A percentile compares a stretch with the other conserved stretches of the same genome.
These are phyloP conservation scores for Trachelus troglodyta DNA, from an alignment of 2,888 invertebrate species.

Conservation along the genomic window DNA sequence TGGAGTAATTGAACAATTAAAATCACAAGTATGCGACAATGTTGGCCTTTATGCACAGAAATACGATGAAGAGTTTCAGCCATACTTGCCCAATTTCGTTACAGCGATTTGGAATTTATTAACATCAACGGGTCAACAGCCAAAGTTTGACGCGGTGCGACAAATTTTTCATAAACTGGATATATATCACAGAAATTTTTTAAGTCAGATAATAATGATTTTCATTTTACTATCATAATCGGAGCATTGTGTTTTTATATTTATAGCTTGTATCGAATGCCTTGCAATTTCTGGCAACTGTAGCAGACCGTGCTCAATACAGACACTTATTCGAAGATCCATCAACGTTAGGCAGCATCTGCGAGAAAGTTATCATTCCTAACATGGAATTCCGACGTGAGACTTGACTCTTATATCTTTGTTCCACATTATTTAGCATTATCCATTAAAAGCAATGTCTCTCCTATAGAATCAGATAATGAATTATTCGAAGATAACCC, in stretches of 20 bases:
- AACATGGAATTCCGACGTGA: conserved; percentile 96
- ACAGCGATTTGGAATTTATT: conserved; percentile 93
- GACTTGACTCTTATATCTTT: conserved; percentile 1
- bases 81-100: conserved; percentile 92
- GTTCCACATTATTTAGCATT: not conserved
- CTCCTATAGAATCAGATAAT: conserved; percentile 82
- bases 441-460: not conserved
- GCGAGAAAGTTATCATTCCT: conserved; percentile 98
- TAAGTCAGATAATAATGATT: conserved; percentile 30
- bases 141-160: conserved; percentile 88
- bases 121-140: conserved; percentile 83
- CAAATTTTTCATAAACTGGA: not conserved
- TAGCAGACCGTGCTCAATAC: conserved; percentile 91
- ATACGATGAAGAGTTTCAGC: conserved; percentile 96
- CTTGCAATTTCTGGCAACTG: conserved; percentile 92
- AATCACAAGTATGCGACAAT: conserved; percentile 97
- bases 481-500: conserved; percentile 98
- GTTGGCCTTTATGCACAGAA: conserved; percentile 95
- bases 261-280: conserved; percentile 94
- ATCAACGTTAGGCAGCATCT: conserved; percentile 87
- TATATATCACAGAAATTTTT: not conserved
- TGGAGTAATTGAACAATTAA: conserved; percentile 89
- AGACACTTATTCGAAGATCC: conserved; percentile 90
- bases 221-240: conserved; percentile 1
- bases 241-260: conserved; percentile 22